These are phyloP conservation scores for Vandiemenella viatica DNA, from an alignment of 2,888 invertebrate species.

Conservation along the genomic window DNA sequence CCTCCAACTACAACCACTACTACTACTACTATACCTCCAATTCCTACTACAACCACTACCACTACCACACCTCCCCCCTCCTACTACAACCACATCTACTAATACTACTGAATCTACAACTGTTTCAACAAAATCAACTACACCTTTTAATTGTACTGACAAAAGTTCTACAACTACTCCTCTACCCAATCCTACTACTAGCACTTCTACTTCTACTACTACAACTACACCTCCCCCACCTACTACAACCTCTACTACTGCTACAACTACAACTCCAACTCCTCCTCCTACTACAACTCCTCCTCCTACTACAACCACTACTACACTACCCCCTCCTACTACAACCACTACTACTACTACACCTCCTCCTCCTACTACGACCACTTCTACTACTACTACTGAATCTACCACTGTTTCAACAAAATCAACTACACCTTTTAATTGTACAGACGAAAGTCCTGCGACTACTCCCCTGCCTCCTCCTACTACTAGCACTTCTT, in stretches of 20 bases:
- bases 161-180: background rate
- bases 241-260: background rate
- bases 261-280: background rate
- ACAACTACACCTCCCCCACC: background rate
- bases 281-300: background rate
- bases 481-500: background rate
- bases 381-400: no score
- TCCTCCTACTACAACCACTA: no score
- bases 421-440: no score
- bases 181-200: background rate
- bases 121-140: background rate
- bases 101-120: background rate
- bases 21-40: background rate
- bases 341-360: no score
- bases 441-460: no score
- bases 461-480: no score
- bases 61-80: background rate
- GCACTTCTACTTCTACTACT: background rate
- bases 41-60: background rate
- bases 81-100: background rate
- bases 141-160: no score
- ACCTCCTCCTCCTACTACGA: no score
- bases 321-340: no score
- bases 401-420: no score
- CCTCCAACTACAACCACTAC: background rate